Evolutionary conservation across 2,113 vertebrate genomes (phyloP).

Genomic region (Alces alces): DNA sequence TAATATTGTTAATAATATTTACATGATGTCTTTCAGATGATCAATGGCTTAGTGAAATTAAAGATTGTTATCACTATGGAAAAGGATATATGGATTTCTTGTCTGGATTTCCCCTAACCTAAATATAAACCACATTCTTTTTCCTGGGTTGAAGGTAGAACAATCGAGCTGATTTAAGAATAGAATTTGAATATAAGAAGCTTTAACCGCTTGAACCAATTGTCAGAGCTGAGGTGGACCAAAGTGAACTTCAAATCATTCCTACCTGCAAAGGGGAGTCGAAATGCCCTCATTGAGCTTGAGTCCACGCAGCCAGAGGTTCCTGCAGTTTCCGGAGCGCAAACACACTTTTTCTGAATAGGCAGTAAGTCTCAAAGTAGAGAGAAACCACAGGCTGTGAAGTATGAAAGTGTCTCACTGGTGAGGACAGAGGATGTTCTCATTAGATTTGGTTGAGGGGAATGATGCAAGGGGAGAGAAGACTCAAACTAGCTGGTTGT

Average conservation of each 20-base stretch:
- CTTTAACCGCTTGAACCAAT: background rate
- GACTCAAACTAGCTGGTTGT: background rate
- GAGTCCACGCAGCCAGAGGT: background rate
- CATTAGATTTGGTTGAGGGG: conserved; percentile 26
- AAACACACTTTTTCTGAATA: background rate
- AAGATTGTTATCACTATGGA: background rate
- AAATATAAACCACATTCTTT: background rate
- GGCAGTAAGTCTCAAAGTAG: background rate
- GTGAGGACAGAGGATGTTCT: background rate
- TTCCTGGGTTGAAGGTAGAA: background rate
- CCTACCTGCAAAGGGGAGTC: background rate
- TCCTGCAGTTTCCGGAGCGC: background rate
- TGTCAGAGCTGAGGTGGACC: background rate
- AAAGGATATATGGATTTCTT: background rate
- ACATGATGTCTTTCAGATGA: background rate
- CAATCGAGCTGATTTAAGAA: background rate
- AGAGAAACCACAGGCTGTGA: background rate
- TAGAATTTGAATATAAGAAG: background rate
- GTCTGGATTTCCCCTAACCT: background rate
- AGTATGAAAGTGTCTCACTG: background rate
- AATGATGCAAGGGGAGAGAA: background rate
- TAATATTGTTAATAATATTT: background rate
- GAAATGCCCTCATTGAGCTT: background rate
- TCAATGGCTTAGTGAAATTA: background rate
- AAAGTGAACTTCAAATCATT: background rate